Evolutionary conservation across 1,140 invertebrate genomes (phyloP), one percentile per base, ranked within the genome.

Genomic region (Euura saliciscinereae): DNA sequence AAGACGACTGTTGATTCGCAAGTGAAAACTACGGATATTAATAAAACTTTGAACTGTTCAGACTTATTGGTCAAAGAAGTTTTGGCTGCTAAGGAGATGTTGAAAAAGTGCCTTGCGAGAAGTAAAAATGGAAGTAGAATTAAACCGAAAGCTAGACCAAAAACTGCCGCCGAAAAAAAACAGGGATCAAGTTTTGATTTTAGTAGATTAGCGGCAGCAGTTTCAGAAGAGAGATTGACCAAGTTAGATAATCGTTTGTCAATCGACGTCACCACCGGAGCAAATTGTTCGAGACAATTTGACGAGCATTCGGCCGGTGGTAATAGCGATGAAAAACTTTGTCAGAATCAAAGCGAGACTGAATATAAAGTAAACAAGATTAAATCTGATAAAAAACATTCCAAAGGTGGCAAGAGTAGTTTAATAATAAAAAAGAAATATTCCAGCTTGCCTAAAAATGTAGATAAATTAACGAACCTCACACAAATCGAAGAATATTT

Each of bases 41-140:
- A 45, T 10, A 69, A 68, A 70, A 68, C 69, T 45, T 71, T 74
- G 8, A 82, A 79, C 10, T 79, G 76, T 65, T 83, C 83, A 2
- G 85, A 87, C 70, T 76, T 79, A 11, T 75, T 87, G 66, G 81
- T 83, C 43, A 87, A 86, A 69, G 84, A 88, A 76, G 83, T 88
- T 6, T 70, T 87, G 28, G 86, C 86, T 43, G 86, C 86, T 6
- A 88, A 88, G 43, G 86, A 88, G 64, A 84, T 83, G 4, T 71
- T 88, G 6, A 86, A 83, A 65, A 82, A 82, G 10, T 88, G 83
- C 75, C 76, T 88, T 28, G 76, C 77, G 7, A 80, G 72, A 46
- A 75, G 13, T 7, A 66, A 28, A 5, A 73, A 79, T 4, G 65
- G 66, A n/a, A 69, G 28, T 67, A 66, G 4, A 4, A 68, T 71